phyloP scores from a whole-genome alignment of 2,888 invertebrate species.

The Yponomeuta plumbellus region DNA sequence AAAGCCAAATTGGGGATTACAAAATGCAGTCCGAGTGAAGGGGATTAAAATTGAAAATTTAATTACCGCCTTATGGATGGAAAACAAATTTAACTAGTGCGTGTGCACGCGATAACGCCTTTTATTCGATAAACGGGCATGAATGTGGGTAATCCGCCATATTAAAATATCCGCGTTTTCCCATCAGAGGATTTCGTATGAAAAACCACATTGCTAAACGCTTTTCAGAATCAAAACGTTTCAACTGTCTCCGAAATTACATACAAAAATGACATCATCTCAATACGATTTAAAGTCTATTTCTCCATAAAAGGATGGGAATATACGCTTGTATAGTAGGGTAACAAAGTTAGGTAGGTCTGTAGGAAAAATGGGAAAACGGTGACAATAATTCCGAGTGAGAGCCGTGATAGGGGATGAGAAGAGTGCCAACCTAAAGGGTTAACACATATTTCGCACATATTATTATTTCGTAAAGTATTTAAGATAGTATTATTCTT shows the following conservation, averaged over 20 bases:
- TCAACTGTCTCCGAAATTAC: constrained; percentile 23
- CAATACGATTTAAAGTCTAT: background rate
- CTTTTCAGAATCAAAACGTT: constrained; percentile 26
- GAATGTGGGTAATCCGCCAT: constrained; percentile 37
- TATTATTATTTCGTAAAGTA: no score
- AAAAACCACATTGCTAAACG: constrained; percentile 70
- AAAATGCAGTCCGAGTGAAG: constrained; percentile 22
- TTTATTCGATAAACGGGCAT: constrained; percentile 28
- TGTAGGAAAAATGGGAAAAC: constrained; percentile 69
- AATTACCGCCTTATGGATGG: constrained; percentile 24
- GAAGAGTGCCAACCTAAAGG: constrained; percentile 40
- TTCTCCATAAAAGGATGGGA: background rate
- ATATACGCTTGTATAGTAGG: background rate
- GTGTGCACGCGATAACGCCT: constrained; percentile 34
- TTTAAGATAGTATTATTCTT: no score
- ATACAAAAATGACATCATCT: background rate
- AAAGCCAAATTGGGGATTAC: constrained; percentile 14
- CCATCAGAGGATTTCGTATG: constrained; percentile 61
- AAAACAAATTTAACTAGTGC: constrained; percentile 21
- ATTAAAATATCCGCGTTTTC: constrained; percentile 63
- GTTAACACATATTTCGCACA: background rate
- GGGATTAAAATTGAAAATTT: constrained; percentile 17
- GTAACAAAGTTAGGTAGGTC: constrained; percentile 23
- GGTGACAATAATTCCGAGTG: constrained; percentile 67
- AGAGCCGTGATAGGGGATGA: constrained; percentile 72